Evolutionary conservation across 2,888 invertebrate species (phyloP), one percentile per base, ranked within the genome.

Genomic region (Chirona hameri): DNA sequence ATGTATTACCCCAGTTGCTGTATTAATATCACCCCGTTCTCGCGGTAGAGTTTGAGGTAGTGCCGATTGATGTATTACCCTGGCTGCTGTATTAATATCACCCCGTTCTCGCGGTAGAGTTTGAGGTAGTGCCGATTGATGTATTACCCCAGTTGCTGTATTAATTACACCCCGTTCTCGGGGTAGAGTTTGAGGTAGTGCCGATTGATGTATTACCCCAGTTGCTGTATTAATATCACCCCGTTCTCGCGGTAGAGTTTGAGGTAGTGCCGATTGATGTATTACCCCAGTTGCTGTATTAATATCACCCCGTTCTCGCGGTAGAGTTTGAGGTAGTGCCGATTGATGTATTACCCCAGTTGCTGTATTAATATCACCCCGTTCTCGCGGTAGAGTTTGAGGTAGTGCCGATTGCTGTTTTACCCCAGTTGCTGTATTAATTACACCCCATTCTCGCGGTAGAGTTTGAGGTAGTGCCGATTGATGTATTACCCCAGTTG

Each of bases 321-420:
- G 86, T 90, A 91, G 27, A 99, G 90, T 85, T 93, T 91, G 84
- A 99, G 89, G 87, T 97, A 98, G 88, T 98, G 98, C 0, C 98
- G 91, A 89, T 99, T n/a, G n/a, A n/a, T n/a, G n/a, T n/a, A n/a
- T n/a, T n/a, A n/a, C n/a, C n/a, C n/a, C n/a, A n/a, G n/a, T n/a
- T 99, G 1, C 99, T 99, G 88, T 99, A 99, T 39, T 39, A 39
- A 39, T 39, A 89, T 86, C 29, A 90, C 89, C 1, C 89, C 89
- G 84, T 90, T 88, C 14, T 87, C 86, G 76, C 88, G 88, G 86
- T 90, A 91, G 27, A 99, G 90, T 85, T 93, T 91, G 84, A 99
- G 89, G 87, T 97, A 98, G 88, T 98, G 98, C 0, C 98, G 91
- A 89, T 99, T 99, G 1, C 99, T 99, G 88, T 99, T n/a, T n/a